phyloP scores from a whole-genome alignment of 1,140 invertebrate genomes.

The Melitaea cinxia region DNA sequence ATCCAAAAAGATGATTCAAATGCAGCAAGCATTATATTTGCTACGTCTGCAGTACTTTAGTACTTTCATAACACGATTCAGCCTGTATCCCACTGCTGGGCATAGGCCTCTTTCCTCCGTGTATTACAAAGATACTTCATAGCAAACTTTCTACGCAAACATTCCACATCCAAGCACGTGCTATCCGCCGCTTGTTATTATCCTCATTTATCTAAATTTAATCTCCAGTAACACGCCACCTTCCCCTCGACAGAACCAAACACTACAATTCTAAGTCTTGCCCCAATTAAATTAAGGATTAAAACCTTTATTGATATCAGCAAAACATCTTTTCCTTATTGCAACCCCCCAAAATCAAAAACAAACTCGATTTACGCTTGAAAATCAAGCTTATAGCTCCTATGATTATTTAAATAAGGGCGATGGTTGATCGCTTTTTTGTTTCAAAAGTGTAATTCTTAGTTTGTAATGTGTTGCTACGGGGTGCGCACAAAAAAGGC shows the following conservation, averaged over 20 bases:
- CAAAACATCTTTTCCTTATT: slow-evolving; percentile 30
- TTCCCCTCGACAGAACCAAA: background rate
- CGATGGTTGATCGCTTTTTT: slow-evolving; percentile 14
- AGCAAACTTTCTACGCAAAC: slow-evolving; percentile 15
- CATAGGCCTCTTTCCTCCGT: too few species aligned
- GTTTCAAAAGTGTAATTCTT: background rate
- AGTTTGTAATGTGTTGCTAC: slow-evolving; percentile 46
- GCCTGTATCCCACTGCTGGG: too few species aligned
- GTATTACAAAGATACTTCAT: too few species aligned
- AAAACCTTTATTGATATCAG: slow-evolving; percentile 36
- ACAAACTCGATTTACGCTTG: slow-evolving; percentile 3
- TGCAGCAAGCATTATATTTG: too few species aligned
- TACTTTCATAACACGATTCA: too few species aligned
- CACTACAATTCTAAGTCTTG: slow-evolving; percentile 40
- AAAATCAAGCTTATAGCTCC: background rate
- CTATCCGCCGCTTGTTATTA: slow-evolving; percentile 40
- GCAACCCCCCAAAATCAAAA: slow-evolving; percentile 41
- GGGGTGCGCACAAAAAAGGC: slow-evolving; percentile 55
- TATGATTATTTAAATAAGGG: slow-evolving; percentile 24
- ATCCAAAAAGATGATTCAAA: too few species aligned
- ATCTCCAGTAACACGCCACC: slow-evolving; percentile 43
- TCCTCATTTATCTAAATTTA: slow-evolving; percentile 52
- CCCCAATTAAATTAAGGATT: slow-evolving; percentile 37
- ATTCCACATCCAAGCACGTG: slow-evolving; percentile 39
- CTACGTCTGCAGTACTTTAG: too few species aligned